Evolutionary conservation across 2,113 vertebrate genomes (phyloP), one percentile per base, ranked within the genome.

Genomic region (Xenopus laevis): DNA sequence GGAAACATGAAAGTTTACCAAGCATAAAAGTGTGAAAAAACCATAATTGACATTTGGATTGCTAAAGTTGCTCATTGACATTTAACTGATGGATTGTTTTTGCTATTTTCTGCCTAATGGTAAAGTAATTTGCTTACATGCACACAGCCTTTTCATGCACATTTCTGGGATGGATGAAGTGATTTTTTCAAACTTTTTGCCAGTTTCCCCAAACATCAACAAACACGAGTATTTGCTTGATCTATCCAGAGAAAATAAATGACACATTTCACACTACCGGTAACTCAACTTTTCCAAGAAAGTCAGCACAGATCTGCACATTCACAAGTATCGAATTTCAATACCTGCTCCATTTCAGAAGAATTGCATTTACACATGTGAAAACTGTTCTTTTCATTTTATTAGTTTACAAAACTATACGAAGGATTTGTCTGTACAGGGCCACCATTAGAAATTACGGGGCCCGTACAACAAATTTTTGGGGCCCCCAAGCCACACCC

Each of bases 321-420:
- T 72, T 46, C 5, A 61, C 69, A 74, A 46, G 78, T 12, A 20
- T 61, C 68, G 50, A 45, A 23, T 53, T 80, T 72, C 77, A 46
- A 18, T 17, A 57, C 62, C 77, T 13, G 27, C 59, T 68, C 44
- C 2, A 13, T 53, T 13, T 7, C n/a, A 55, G 33, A 61, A 0
- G 0, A 18, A 10, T 30, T 16, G 33, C 12, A 27, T 27, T 27
- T 27, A 1, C 18, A 67, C 21, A 17, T 67, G 18, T 67, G 21
- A 67, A 67, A 50, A 27, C 2, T 67, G 65, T 13, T 45, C 45
- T 17, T 67, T 67, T 47, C 17, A 16, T 13, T 50, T 67, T 67
- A 67, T 20, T 47, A 45, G 4, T 45, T 23, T 50, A 46, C 44
- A 50, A 67, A 67, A 50, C 50, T 50, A 67, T 50, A n/a, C 20